phyloP scores from a whole-genome alignment of 2,888 invertebrate genomes.

The Athalia rosae region DNA sequence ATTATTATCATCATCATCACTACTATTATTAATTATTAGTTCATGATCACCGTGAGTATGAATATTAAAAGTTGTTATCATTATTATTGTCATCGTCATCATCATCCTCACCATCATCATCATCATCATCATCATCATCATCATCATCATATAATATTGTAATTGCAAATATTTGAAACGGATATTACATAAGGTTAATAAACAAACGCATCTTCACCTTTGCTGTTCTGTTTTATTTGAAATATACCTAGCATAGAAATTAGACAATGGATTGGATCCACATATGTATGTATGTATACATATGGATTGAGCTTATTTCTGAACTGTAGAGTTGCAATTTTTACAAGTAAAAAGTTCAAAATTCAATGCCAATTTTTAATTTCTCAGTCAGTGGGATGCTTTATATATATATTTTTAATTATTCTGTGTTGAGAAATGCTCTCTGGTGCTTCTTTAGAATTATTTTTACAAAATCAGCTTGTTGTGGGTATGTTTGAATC shows the following conservation, averaged over 20 bases:
- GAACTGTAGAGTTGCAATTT: no score
- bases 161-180: conserved; percentile 72
- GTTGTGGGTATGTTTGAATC: no score
- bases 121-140: conserved; percentile 36
- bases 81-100: neutral
- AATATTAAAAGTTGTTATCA: neutral
- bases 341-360: no score
- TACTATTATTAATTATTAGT: conserved; percentile 30
- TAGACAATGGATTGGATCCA: no score
- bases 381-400: no score
- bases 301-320: no score
- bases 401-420: no score
- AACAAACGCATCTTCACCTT: conserved; percentile 72
- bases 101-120: conserved; percentile 29
- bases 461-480: no score
- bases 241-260: neutral
- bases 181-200: conserved; percentile 73
- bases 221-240: conserved; percentile 49
- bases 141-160: conserved; percentile 70
- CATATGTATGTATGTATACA: no score
- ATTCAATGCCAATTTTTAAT: no score
- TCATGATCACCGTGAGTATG: neutral
- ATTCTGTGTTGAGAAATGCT: no score
- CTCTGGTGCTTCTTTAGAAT: no score
- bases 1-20: conserved; percentile 13